phyloP scores from a whole-genome alignment of 2,888 invertebrate species.

The Ametastegia equiseti region DNA sequence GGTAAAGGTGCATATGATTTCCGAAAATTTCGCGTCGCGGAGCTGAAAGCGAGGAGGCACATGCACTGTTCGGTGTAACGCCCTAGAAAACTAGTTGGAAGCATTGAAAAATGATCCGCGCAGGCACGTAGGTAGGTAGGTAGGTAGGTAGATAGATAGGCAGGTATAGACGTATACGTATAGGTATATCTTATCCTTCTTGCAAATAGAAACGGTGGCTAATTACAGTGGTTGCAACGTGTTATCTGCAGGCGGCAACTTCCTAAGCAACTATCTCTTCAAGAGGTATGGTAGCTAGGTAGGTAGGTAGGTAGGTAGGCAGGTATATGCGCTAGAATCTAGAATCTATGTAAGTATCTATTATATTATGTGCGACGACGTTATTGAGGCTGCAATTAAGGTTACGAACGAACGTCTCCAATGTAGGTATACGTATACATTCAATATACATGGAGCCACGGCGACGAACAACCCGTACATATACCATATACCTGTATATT shows the following conservation, averaged over 20 bases:
- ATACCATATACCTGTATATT: neutral
- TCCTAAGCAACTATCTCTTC: constrained; percentile 38
- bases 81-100: constrained; percentile 1
- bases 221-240: constrained; percentile 30
- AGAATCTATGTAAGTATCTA: constrained; percentile 13
- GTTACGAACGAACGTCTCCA: constrained; percentile 17
- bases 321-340: constrained; percentile 22
- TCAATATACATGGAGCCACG: too few species aligned
- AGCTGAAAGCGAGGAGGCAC: too few species aligned
- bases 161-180: neutral
- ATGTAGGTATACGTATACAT: too few species aligned
- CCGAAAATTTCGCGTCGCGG: too few species aligned
- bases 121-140: neutral
- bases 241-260: constrained; percentile 39
- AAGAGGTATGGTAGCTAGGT: neutral
- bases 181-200: constrained; percentile 15
- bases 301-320: neutral
- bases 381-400: constrained; percentile 28
- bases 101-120: neutral
- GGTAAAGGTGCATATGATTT: neutral
- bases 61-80: neutral
- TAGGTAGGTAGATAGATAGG: too few species aligned
- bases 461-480: neutral
- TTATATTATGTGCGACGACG: neutral
- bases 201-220: constrained; percentile 40